A percentile compares a stretch with the other conserved stretches of the same genome.
Evolutionary conservation across 2,888 invertebrate genomes (phyloP).

Genomic region (Xestia ashworthii): DNA sequence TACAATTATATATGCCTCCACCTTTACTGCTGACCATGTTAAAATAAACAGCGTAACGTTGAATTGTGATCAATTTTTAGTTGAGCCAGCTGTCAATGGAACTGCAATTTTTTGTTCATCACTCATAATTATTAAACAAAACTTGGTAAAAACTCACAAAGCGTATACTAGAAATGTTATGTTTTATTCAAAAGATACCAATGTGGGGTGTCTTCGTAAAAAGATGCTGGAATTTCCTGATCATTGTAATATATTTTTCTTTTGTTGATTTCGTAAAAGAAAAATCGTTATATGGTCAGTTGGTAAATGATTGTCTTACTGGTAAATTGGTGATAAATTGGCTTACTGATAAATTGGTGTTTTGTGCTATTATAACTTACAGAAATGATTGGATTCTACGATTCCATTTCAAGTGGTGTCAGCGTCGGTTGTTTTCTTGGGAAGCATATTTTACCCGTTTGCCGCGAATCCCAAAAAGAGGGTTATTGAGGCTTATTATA

Average conservation of each 20-base stretch:
- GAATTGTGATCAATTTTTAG: conserved; percentile 43
- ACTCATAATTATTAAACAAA: conserved; percentile 50
- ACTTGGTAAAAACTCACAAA: conserved; percentile 33
- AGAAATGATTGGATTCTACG: background rate
- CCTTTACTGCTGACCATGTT: conserved; percentile 10
- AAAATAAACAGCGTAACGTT: conserved; percentile 28
- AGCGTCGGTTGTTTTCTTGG: background rate
- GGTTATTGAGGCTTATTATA: too few species aligned
- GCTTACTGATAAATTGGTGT: background rate
- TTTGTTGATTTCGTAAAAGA: conserved; percentile 16
- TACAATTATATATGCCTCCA: conserved; percentile 1
- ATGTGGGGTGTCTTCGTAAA: conserved; percentile 43
- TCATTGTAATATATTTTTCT: conserved; percentile 36
- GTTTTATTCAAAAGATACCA: conserved; percentile 56
- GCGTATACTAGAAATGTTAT: conserved; percentile 49
- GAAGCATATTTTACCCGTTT: background rate
- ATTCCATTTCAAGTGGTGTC: background rate
- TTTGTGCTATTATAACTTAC: background rate
- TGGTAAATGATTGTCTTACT: background rate
- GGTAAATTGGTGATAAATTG: background rate
- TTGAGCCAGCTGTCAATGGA: conserved; percentile 47
- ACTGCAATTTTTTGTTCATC: conserved; percentile 40
- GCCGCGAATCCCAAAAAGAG: too few species aligned
- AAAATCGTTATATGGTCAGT: conserved; percentile 11
- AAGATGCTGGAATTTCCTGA: conserved; percentile 53